Evolutionary conservation across 1,140 invertebrate genomes (phyloP), one percentile per base, ranked within the genome.

Genomic region (Dendrolimus kikuchii): DNA sequence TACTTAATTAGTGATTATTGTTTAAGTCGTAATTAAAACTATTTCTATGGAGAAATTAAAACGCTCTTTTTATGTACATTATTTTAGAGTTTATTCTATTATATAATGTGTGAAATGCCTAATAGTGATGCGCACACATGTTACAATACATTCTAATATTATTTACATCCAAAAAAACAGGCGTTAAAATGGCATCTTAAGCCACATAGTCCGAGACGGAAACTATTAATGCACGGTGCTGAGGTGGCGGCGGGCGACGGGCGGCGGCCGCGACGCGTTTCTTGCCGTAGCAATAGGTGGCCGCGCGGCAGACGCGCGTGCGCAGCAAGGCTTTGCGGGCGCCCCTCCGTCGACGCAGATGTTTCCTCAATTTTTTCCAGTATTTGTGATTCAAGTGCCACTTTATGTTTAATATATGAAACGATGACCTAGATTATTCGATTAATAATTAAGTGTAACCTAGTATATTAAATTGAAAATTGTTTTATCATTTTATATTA

Each of bases 381-480:
- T 88, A 88, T 88, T 88, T 88, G 87, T 88, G 87, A 88, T 88
- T 88, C 85, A 88, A 88, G 87, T 88, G 87, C 87, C 87, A 88
- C 87, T 88, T 88, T 88, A 88, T 87, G 86, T 88, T 88, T 86
- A 87, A 88, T 87, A 87, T 88, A 86, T 87, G 77, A 88, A 86
- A 88, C 86, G 87, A 88, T 88, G 88, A 88, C 87, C 79, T 88
- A 88, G 87, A 87, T 82, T 85, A 85, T 85, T 83, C 86, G 86
- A 88, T 81, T 87, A 88, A 82, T 80, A 67, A 23, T 23, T 88
- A 88, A 88, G 86, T 85, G 83, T 88, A 88, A 87, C 80, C 81
- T 85, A 86, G 87, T 86, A 86, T 85, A 84, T 86, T 85, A 86
- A 86, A 87, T 87, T 87, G 74, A 88, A 88, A 82, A 85, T 88